Base-by-base conservation (phyloP, 2,888 invertebrate species). In the Oxyscelio sp. region DNA sequence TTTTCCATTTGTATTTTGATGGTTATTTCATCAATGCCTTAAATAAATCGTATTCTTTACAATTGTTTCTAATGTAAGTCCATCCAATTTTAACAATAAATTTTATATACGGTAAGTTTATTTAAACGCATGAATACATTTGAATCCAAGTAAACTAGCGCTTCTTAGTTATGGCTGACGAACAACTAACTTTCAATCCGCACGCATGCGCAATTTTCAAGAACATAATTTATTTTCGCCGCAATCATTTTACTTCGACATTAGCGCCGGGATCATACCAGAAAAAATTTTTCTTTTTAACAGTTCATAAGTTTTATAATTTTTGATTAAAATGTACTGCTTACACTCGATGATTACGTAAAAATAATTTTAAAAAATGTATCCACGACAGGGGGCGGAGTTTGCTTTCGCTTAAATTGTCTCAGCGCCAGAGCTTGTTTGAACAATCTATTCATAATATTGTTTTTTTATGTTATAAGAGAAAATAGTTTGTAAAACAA, bases 351-450 rank as follows among this genome's bases (percentile, higher is more conserved):
- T 40, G n/a, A 15, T n/a, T 40, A n/a, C n/a, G 52, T 52, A 85
- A 83, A 86, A 74, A 80, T 40, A 83, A 52, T 68, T 27, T 54
- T 19, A 40, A 40, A 40, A 40, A 40, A 40, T 13, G 40, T 40
- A 40, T 40, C 40, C 13, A 40, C 59, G 68, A 54, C 24, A 78
- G 86, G 89, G 87, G 90, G 86, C 87, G 87, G 88, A 87, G 88
- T 87, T 89, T 88, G 86, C 88, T 87, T 70, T 63, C 75, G 83
- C 81, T 80, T 74, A 70, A 38, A 56, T 66, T 73, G 81, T 65
- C 65, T 38, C 50, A 71, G 78, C 54, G 70, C 81, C 79, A 63
- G 61, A 61, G 80, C 66, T 75, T 63, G 56, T 54, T 34, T 63
- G 21, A 40, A 40, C 40, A 40, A 40, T 40, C 40, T n/a, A 40